A percentile compares a stretch with the other conserved stretches of the same genome.
These are phyloP conservation scores for Elephas maximus DNA, from an alignment of 2,113 vertebrate genomes.

Conservation along the genomic window DNA sequence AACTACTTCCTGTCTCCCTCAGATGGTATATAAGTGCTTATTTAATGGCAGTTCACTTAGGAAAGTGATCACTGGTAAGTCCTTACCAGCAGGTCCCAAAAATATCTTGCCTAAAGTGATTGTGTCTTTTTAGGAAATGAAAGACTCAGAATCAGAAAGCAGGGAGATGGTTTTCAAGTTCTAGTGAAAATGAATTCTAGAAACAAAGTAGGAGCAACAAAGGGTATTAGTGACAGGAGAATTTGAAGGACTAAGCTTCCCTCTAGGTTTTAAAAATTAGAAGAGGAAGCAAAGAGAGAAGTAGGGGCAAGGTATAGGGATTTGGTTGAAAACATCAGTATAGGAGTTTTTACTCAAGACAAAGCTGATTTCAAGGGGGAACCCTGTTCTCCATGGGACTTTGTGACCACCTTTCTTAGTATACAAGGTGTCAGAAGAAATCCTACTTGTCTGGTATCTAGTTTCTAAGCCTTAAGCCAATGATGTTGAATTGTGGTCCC, in stretches of 20 bases:
- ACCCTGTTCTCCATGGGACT: background rate
- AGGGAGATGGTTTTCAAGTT: background rate
- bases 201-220: background rate
- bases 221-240: background rate
- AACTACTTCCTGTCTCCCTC: constrained; percentile 68
- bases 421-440: background rate
- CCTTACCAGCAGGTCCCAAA: background rate
- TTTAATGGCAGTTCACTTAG: constrained; percentile 39
- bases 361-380: background rate
- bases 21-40: background rate
- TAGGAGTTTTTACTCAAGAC: constrained; percentile 1
- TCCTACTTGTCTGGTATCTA: background rate
- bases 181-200: constrained; percentile 20
- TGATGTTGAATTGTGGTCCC: background rate
- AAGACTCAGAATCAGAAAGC: background rate
- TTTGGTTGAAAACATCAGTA: background rate
- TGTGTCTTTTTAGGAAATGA: constrained; percentile 1
- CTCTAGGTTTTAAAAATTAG: constrained; percentile 18
- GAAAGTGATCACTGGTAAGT: background rate
- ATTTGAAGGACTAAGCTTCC: background rate
- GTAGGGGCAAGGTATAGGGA: background rate
- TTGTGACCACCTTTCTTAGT: constrained; percentile 13
- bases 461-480: background rate
- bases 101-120: background rate
- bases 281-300: background rate